Evolutionary conservation across 2,888 invertebrate genomes (phyloP).

Genomic region (Linyphia triangularis): DNA sequence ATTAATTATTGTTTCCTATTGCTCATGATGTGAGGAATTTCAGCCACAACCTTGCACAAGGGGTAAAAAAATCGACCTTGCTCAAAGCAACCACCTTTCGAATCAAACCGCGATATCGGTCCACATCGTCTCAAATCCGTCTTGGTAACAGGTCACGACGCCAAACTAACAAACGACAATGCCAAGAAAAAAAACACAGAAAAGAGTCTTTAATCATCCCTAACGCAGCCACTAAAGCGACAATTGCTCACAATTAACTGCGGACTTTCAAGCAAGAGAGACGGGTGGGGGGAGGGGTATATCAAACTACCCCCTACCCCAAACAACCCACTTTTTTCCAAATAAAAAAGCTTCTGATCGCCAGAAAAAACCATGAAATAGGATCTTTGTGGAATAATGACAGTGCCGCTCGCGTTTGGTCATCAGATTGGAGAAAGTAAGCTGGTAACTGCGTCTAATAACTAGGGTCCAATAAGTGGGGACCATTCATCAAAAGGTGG

Average conservation of each 20-base stretch:
- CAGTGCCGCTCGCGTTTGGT: conserved; percentile 4
- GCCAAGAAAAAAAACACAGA: not conserved
- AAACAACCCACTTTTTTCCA: not conserved
- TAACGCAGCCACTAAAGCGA: not conserved
- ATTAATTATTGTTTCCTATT: too few relatives aligned
- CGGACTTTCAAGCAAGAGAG: not conserved
- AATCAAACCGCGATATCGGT: too few relatives aligned
- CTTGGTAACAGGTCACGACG: conserved; percentile 16
- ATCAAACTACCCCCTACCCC: not conserved
- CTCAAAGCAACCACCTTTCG: too few relatives aligned
- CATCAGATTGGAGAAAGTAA: conserved; percentile 27
- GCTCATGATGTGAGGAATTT: too few relatives aligned
- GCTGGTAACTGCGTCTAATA: conserved; percentile 60
- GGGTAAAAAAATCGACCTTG: too few relatives aligned
- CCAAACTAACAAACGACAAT: not conserved
- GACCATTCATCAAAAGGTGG: conserved; percentile 47
- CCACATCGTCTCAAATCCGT: conserved; percentile 3
- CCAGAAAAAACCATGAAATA: conserved; percentile 38
- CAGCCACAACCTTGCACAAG: too few relatives aligned
- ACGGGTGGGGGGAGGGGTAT: not conserved
- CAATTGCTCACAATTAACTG: conserved; percentile 33
- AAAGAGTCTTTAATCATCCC: conserved; percentile 40
- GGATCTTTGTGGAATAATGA: conserved; percentile 30
- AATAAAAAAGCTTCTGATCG: too few relatives aligned
- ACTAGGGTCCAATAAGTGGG: conserved; percentile 56